Conservation (phyloP, 2,113 vertebrate species). For the Bubo scandiacus region DNA sequence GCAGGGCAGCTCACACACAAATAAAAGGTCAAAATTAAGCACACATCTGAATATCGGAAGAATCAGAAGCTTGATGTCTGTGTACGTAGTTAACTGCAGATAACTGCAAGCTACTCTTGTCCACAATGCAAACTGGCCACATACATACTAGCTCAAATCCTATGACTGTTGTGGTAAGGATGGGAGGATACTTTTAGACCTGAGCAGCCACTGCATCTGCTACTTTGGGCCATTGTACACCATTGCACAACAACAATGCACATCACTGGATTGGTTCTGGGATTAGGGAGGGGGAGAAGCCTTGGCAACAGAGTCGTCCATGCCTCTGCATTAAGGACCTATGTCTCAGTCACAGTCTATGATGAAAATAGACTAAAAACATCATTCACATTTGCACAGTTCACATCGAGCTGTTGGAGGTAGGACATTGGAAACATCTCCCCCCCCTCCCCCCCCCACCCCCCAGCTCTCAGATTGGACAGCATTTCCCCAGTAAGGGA, state of each 20-base stretch:
- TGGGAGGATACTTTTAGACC: background rate
- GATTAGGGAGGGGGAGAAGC: accelerated
- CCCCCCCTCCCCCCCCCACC: too few relatives aligned
- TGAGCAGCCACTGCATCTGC: background rate
- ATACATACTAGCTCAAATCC: background rate
- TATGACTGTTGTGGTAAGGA: background rate
- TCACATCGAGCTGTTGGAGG: background rate
- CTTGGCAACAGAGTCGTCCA: background rate
- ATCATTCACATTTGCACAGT: background rate
- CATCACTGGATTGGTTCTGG: background rate
- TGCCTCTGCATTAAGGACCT: background rate
- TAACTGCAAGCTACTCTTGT: background rate
- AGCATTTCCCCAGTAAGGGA: background rate
- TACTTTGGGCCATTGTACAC: accelerated
- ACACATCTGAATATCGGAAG: background rate
- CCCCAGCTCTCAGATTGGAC: background rate
- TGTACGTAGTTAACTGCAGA: background rate
- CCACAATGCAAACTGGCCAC: background rate
- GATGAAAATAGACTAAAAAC: background rate
- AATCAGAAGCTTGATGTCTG: background rate
- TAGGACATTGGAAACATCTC: background rate
- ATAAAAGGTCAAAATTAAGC: background rate
- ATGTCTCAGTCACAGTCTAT: background rate
- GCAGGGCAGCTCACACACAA: background rate
- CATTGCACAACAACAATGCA: background rate